Evolutionary conservation across 2,888 invertebrate genomes (phyloP).

Genomic region (Teleogryllus oceanicus): DNA sequence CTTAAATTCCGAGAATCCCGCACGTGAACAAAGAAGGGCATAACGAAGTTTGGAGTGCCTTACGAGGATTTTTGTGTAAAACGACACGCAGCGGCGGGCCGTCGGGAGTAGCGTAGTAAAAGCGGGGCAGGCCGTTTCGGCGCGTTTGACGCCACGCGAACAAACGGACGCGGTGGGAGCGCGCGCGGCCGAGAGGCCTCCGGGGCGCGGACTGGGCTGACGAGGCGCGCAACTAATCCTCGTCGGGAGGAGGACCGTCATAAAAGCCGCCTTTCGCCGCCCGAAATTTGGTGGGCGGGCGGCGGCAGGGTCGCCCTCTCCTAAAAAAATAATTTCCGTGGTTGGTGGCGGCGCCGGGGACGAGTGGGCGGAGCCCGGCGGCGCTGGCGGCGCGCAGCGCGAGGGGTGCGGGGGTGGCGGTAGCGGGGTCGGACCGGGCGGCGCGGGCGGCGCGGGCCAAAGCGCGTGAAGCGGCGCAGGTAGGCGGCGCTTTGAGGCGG

Average conservation of each 20-base stretch:
- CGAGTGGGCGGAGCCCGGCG: background rate
- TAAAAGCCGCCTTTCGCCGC: slow-evolving; percentile 1
- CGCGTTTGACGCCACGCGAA: background rate
- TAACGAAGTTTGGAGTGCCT: no score
- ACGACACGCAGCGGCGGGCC: background rate
- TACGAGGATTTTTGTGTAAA: background rate
- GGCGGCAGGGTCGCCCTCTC: background rate
- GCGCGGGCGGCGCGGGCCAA: background rate
- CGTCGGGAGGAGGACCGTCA: background rate
- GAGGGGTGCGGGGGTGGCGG: background rate
- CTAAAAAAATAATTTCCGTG: slow-evolving; percentile 11
- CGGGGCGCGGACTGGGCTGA: background rate
- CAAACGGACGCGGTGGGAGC: background rate
- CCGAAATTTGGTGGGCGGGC: slow-evolving; percentile 1
- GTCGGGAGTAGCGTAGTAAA: background rate
- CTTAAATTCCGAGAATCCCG: no score
- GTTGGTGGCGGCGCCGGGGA: background rate
- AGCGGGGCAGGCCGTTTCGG: background rate
- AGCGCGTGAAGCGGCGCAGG: slow-evolving; percentile 1
- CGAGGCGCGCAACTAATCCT: background rate
- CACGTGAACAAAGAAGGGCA: no score
- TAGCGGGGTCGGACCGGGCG: background rate
- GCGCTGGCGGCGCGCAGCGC: background rate
- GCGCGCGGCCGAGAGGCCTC: background rate
- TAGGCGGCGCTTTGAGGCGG: slow-evolving; percentile 18